These are phyloP conservation scores for Catharus ustulatus DNA, from an alignment of 2,797 vertebrate genomes.

Conservation along the genomic window DNA sequence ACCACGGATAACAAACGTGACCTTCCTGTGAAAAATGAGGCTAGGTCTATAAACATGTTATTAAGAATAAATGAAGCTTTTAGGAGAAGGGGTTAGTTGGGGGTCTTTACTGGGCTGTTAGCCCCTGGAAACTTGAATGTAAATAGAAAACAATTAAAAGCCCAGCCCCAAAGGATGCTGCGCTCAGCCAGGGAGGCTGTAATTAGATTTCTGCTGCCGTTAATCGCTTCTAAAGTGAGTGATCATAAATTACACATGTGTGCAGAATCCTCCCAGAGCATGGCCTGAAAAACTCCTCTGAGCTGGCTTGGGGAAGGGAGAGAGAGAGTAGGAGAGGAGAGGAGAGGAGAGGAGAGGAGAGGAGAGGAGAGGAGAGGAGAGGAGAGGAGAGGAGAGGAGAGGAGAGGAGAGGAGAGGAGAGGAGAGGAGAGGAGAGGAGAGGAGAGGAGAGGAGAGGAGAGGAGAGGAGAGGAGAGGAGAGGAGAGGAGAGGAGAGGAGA, in stretches of 20 bases:
- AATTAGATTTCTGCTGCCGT: conserved; percentile 65
- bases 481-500: neutral
- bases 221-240: conserved; percentile 59
- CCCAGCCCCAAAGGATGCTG: conserved; percentile 39
- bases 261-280: conserved; percentile 21
- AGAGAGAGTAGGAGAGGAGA: neutral
- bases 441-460: neutral
- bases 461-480: neutral
- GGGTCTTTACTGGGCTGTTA: conserved; percentile 65
- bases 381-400: too few relatives aligned
- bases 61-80: conserved; percentile 72
- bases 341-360: neutral
- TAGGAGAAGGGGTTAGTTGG: conserved; percentile 66
- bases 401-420: neutral
- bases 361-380: neutral
- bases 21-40: conserved; percentile 63
- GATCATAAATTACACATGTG: conserved; percentile 51
- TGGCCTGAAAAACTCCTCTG: neutral
- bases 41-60: conserved; percentile 57
- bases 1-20: conserved; percentile 59
- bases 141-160: conserved; percentile 71
- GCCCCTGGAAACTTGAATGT: conserved; percentile 55
- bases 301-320: neutral
- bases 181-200: conserved; percentile 19
- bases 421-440: neutral